Base-by-base conservation (phyloP, 1,140 invertebrate species). In the Ruditapes philippinarum region DNA sequence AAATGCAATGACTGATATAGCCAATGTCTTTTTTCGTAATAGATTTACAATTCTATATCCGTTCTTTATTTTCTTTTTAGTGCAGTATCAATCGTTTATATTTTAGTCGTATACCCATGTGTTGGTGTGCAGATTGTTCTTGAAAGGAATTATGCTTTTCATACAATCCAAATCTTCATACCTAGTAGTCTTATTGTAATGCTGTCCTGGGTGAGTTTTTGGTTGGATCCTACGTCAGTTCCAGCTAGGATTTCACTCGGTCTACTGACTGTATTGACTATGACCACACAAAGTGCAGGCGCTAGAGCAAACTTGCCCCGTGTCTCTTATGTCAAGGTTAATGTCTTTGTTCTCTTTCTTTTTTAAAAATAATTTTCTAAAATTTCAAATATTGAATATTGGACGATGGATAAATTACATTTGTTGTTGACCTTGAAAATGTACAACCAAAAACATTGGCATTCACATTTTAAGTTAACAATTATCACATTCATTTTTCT, bases 181-280 rank as follows among this genome's bases (percentile, higher is more conserved):
- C 98, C 98, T 0, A 99, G 98, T 94, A 98, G 98, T 65, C 96
- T 99, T 60, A 98, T 99, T 87, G 98, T 99, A 0, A 98, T 99
- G 0, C 96, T 99, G 0, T 99, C 98, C 0, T 99, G 98, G 98
- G 98, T 99, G 0, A 98, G 98, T 0, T 99, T 99, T 95, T 99
- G 98, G 98, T 96, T 97, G 70, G 97, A 97, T 90, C 96, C 97
- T 33, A 96, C 97, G 51, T 97, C 97, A 86, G 96, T 96, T 5
- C 96, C 97, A 5, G 97, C 97, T 11, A 94, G 97, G 86, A 96
- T 97, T 25, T 96, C 96, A 42, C 94, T 97, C 76, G 97, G 97
- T 7, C 87, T 95, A n/a, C 84, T 95, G 28, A 94, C 94, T 36
- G 88, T 93, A 7, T 76, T 92, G 25, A 93, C 91, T 22, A 87